A percentile compares a stretch with the other conserved stretches of the same genome.
These are phyloP conservation scores for Trichechus manatus DNA, from an alignment of 2,113 vertebrate genomes.

Conservation along the genomic window DNA sequence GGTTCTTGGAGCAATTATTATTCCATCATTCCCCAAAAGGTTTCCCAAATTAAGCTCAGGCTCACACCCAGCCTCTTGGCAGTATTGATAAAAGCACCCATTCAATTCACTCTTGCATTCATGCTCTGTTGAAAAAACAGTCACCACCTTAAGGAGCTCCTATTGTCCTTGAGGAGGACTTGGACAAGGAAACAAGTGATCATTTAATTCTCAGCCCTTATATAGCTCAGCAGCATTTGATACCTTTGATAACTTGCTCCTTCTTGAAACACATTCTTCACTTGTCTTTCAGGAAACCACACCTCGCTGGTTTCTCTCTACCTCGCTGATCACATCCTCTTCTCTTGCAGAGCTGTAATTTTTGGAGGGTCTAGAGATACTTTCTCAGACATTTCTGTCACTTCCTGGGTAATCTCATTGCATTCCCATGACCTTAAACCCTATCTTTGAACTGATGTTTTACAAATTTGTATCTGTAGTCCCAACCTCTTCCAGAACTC, in stretches of 20 bases:
- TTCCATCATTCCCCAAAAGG: background rate
- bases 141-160: background rate
- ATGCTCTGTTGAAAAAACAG: background rate
- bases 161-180: background rate
- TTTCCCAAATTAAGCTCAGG: background rate
- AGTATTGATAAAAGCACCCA: background rate
- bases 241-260: background rate
- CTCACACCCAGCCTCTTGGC: background rate
- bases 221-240: too few species aligned
- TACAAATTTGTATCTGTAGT: background rate
- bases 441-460: background rate
- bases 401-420: background rate
- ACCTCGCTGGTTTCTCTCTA: background rate
- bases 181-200: background rate
- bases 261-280: background rate
- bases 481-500: background rate
- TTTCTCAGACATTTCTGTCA: background rate
- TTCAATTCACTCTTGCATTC: background rate
- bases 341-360: background rate
- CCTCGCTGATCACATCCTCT: background rate
- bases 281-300: background rate
- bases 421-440: background rate
- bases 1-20: background rate
- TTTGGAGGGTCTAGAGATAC: background rate
- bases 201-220: background rate